Evolutionary conservation across 2,888 invertebrate genomes (phyloP).

Genomic region (Schizotus pectinicornis): DNA sequence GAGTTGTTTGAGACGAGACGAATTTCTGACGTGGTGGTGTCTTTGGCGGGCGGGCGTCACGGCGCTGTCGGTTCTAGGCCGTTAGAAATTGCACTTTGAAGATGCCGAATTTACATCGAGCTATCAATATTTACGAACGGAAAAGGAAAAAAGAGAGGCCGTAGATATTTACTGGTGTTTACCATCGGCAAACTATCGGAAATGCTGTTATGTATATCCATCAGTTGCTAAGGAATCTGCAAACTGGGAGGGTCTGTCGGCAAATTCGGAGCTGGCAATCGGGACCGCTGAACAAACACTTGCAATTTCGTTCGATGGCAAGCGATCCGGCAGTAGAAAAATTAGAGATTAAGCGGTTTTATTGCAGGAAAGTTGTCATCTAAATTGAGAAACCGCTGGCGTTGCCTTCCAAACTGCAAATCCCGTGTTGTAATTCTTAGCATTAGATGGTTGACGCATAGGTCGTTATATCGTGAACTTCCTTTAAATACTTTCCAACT

Average conservation of each 20-base stretch:
- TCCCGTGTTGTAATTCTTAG: no score
- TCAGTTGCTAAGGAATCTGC: slow-evolving; percentile 28
- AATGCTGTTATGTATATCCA: slow-evolving; percentile 29
- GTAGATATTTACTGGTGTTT: slow-evolving; percentile 38
- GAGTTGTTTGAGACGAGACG: slow-evolving; percentile 8
- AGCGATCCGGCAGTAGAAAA: no score
- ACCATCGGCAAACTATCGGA: slow-evolving; percentile 36
- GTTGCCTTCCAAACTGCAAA: no score
- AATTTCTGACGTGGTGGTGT: neutral
- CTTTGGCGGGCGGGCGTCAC: neutral
- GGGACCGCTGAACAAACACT: no score
- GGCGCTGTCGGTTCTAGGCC: slow-evolving; percentile 19
- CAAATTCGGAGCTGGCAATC: neutral
- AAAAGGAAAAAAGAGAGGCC: slow-evolving; percentile 24
- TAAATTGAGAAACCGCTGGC: no score
- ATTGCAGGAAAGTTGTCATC: no score
- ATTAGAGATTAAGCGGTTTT: no score
- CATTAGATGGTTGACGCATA: no score
- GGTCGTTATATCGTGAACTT: no score
- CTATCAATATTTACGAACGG: slow-evolving; percentile 42
- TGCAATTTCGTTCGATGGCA: no score
- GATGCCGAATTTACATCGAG: slow-evolving; percentile 40
- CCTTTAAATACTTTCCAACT: no score
- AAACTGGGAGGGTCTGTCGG: slow-evolving; percentile 8
- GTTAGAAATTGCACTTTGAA: slow-evolving; percentile 40